phyloP scores from a whole-genome alignment of 1,140 invertebrate genomes.

The Portunus trituberculatus region DNA sequence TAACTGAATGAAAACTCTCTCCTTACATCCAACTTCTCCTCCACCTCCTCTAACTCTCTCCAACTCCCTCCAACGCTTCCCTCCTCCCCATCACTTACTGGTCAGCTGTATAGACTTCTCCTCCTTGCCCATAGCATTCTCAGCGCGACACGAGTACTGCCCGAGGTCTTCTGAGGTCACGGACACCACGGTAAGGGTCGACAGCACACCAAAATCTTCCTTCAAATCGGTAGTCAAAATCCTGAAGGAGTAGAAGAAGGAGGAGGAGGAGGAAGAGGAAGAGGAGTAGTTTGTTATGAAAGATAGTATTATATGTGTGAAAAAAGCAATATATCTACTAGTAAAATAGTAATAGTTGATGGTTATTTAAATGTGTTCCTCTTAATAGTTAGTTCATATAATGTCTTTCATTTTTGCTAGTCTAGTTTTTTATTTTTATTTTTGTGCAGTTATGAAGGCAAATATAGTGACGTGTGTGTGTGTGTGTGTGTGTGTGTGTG shows the following conservation, averaged over 20 bases:
- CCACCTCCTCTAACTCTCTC: background rate
- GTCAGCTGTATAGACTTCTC: conserved; percentile 40
- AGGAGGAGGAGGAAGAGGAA: background rate
- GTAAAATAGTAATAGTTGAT: no score
- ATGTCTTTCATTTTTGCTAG: no score
- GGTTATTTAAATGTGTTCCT: no score
- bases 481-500: no score
- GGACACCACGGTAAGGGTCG: conserved; percentile 45
- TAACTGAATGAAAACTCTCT: no score
- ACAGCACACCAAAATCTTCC: background rate
- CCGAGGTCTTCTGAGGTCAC: conserved; percentile 62
- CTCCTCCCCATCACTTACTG: conserved; percentile 54
- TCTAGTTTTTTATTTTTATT: no score
- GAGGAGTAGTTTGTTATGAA: background rate
- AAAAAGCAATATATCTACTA: no score
- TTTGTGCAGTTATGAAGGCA: no score
- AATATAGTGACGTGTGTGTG: no score
- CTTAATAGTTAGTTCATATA: no score
- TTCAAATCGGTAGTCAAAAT: background rate
- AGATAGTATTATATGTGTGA: no score
- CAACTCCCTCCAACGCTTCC: background rate
- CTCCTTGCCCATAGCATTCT: conserved; percentile 54
- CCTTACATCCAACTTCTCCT: background rate
- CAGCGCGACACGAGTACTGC: conserved; percentile 63
- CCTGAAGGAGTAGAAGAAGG: background rate